Conservation (phyloP, 1,140 invertebrate genomes). For the Penaeus chinensis region DNA sequence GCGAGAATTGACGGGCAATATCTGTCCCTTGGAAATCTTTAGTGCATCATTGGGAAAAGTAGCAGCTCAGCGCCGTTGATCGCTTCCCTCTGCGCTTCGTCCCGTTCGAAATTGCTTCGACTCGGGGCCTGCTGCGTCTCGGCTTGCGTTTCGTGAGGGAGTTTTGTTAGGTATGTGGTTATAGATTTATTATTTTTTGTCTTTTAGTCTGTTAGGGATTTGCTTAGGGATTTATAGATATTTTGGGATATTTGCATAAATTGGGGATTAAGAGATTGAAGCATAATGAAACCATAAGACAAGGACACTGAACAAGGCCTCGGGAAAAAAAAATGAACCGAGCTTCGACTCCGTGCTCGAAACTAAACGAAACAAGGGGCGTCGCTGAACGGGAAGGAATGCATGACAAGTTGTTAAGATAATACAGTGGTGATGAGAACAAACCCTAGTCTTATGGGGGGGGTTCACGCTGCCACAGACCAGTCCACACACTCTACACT, state of each 20-base stretch:
- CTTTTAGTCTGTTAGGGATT: too few relatives aligned
- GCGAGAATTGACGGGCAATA: constrained; percentile 52
- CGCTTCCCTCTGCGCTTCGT: neutral
- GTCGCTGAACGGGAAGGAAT: constrained; percentile 4
- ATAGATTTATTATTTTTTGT: too few relatives aligned
- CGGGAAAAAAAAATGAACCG: neutral
- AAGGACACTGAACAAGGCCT: neutral
- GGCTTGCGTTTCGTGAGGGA: too few relatives aligned
- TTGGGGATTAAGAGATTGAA: neutral
- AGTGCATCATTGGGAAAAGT: constrained; percentile 55
- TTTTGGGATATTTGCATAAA: too few relatives aligned
- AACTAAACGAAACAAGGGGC: neutral
- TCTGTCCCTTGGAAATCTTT: constrained; percentile 55
- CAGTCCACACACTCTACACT: too few relatives aligned
- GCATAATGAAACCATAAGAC: neutral
- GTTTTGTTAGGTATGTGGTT: too few relatives aligned
- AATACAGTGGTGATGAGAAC: constrained; percentile 22
- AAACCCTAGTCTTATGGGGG: constrained; percentile 38
- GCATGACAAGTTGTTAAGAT: constrained; percentile 56
- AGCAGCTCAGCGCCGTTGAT: constrained; percentile 8
- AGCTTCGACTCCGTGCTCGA: too few relatives aligned
- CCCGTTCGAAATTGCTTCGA: constrained; percentile 17
- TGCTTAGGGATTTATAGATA: too few relatives aligned
- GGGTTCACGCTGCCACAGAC: too few relatives aligned
- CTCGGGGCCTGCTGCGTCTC: too few relatives aligned